Evolutionary conservation across 2,797 vertebrate genomes (phyloP).

Genomic region (Glossophaga mutica): DNA sequence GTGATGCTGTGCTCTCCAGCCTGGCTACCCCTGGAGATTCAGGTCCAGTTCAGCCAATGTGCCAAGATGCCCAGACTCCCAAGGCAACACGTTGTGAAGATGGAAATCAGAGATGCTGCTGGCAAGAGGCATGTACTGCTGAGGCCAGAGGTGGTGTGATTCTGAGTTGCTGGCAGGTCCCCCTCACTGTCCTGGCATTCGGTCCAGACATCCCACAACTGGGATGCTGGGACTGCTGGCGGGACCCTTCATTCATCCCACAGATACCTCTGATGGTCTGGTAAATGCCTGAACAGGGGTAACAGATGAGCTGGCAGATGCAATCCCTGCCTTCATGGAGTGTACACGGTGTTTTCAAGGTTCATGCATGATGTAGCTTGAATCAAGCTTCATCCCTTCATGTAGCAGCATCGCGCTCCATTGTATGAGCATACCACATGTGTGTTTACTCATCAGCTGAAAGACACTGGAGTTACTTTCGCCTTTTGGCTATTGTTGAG

Average conservation of each 20-base stretch:
- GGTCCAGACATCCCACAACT: neutral
- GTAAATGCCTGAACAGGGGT: neutral
- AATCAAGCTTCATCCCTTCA: neutral
- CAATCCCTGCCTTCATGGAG: neutral
- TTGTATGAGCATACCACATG: rapidly evolving
- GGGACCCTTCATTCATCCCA: neutral
- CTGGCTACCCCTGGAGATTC: neutral
- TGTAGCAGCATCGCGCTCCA: neutral
- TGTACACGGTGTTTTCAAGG: neutral
- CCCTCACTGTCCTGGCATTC: neutral
- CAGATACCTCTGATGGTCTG: neutral
- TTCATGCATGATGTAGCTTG: neutral
- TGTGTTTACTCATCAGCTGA: neutral
- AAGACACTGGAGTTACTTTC: neutral
- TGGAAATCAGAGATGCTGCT: neutral
- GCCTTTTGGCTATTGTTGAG: neutral
- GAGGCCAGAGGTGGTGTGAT: neutral
- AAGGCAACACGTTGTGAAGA: neutral
- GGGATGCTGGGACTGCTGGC: neutral
- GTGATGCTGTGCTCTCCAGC: neutral
- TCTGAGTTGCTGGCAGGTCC: neutral
- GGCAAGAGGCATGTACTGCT: neutral
- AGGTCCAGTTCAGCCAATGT: neutral
- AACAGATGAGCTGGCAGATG: neutral
- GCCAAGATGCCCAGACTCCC: neutral